Percentiles rank a stretch among this genome's conserved stretches.
phyloP scores from a whole-genome alignment of 1,140 invertebrate species.

The Mesaphorura yosii region DNA sequence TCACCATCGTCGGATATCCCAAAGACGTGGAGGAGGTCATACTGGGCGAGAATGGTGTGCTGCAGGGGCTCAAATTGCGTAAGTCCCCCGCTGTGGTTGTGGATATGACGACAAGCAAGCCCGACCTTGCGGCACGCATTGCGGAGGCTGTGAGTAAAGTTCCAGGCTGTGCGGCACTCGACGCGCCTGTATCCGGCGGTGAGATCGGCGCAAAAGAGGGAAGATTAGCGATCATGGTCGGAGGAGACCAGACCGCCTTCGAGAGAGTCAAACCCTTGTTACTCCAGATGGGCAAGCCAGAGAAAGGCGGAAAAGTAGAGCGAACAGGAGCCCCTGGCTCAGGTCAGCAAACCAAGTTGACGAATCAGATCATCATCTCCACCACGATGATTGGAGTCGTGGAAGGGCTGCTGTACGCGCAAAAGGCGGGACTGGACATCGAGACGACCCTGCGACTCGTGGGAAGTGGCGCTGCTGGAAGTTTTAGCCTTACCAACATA shows the following conservation, averaged over 20 bases:
- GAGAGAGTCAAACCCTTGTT: constrained; percentile 10
- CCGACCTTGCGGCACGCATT: constrained; percentile 13
- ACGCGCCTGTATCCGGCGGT: constrained; percentile 20
- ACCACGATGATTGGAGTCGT: constrained; percentile 16
- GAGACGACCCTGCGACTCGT: constrained; percentile 16
- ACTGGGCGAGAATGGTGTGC: constrained; percentile 7
- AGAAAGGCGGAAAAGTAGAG: constrained; percentile 19
- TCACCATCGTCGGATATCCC: constrained; percentile 17
- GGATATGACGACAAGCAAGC: constrained; percentile 19
- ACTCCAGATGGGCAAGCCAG: constrained; percentile 18
- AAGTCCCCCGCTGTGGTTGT: neutral
- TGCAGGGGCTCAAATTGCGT: neutral
- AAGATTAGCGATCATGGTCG: constrained; percentile 16
- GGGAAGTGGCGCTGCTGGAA: constrained; percentile 15
- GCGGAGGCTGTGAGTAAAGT: neutral
- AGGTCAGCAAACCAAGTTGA: constrained; percentile 21
- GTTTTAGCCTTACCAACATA: constrained; percentile 14
- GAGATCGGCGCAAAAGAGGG: constrained; percentile 15
- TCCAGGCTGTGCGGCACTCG: constrained; percentile 4
- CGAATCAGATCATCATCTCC: constrained; percentile 20
- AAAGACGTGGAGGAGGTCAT: constrained; percentile 19
- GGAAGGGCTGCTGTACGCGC: constrained; percentile 17
- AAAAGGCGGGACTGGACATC: constrained; percentile 15
- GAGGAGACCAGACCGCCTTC: constrained; percentile 1
- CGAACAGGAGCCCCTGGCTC: constrained; percentile 8